A percentile compares a stretch with the other conserved stretches of the same genome.
phyloP scores from a whole-genome alignment of 1,140 invertebrate genomes.

The Formica selysi region DNA sequence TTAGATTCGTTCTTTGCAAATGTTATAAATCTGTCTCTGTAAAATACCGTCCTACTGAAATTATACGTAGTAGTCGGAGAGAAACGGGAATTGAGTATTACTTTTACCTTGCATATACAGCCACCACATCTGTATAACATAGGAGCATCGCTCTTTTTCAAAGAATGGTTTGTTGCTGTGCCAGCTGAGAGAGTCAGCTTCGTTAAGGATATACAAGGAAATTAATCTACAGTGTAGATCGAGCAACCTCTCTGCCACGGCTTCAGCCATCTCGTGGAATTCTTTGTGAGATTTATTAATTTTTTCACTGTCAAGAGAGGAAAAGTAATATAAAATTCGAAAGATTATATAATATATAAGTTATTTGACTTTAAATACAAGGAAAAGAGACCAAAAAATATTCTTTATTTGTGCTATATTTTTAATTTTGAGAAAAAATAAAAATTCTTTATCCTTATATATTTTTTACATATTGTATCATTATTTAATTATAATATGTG shows the following conservation, averaged over 20 bases:
- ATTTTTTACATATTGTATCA: not conserved
- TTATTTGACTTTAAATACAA: not conserved
- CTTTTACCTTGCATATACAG: slow-evolving; percentile 92
- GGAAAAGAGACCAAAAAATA: not conserved
- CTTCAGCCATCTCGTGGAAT: slow-evolving; percentile 93
- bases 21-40: not conserved
- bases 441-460: not conserved
- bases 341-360: not conserved
- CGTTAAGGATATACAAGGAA: slow-evolving; percentile 92
- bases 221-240: slow-evolving; percentile 92
- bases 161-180: slow-evolving; percentile 88
- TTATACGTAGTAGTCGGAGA: not conserved
- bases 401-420: not conserved
- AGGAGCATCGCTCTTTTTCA: slow-evolving; percentile 91
- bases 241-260: slow-evolving; percentile 91
- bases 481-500: not conserved
- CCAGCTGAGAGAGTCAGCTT: slow-evolving; percentile 91
- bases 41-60: not conserved
- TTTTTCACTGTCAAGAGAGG: slow-evolving; percentile 68
- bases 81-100: not conserved
- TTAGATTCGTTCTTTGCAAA: slow-evolving; percentile 27
- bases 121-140: slow-evolving; percentile 94
- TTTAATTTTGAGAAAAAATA: not conserved
- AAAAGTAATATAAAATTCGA: slow-evolving; percentile 2
- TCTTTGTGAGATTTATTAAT: slow-evolving; percentile 89